phyloP scores from a whole-genome alignment of 2,113 vertebrate genomes.

The Corapipo altera region DNA sequence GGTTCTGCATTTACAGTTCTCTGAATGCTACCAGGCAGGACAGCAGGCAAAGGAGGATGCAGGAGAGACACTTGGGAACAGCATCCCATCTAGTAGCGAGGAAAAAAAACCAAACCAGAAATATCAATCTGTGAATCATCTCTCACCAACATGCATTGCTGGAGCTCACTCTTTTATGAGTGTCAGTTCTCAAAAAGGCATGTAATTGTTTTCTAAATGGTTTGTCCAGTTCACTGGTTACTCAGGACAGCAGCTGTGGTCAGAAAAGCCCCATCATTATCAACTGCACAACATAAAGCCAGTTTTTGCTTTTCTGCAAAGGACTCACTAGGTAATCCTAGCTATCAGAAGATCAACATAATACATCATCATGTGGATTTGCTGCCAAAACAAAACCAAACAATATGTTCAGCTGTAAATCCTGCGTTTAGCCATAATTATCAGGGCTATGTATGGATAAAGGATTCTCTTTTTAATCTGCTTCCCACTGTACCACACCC shows the following conservation, averaged over 20 bases:
- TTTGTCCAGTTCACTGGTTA: not conserved
- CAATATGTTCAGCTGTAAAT: not conserved
- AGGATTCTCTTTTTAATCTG: not conserved
- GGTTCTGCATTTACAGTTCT: not conserved
- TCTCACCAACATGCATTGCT: not conserved
- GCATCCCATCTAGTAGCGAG: not conserved
- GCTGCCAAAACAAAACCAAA: not conserved
- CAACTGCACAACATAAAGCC: not conserved
- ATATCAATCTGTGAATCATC: not conserved
- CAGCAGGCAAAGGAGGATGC: not conserved
- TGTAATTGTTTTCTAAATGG: not conserved
- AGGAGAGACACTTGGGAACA: not conserved
- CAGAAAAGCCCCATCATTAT: not conserved
- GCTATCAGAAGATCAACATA: not conserved
- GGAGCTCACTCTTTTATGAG: not conserved
- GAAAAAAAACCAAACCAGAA: not conserved
- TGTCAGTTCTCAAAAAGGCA: not conserved
- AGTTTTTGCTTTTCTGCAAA: not conserved
- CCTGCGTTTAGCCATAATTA: not conserved
- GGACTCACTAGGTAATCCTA: not conserved
- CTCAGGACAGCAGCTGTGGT: not conserved
- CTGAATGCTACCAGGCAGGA: not conserved
- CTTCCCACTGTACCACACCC: not conserved
- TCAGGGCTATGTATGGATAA: not conserved
- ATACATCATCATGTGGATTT: not conserved